Percentiles rank a stretch among this genome's conserved stretches.
phyloP scores from a whole-genome alignment of 2,113 vertebrate genomes.

The Lates calcarifer region DNA sequence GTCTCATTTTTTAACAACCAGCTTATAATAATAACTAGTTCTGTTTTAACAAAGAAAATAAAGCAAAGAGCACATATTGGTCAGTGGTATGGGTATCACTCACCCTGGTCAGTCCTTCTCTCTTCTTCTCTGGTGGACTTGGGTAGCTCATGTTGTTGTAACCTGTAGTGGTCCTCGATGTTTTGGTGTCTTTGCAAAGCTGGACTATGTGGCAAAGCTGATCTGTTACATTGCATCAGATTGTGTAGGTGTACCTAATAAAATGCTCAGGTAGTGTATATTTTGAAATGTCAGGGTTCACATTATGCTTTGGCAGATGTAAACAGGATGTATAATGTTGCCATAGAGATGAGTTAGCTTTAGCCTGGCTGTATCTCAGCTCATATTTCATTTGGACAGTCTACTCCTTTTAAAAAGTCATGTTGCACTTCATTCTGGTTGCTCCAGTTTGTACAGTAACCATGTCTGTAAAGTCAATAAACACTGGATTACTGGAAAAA shows the following conservation, averaged over 20 bases:
- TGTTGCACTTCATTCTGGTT: no score
- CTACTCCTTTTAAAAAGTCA: no score
- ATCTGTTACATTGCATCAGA: neutral
- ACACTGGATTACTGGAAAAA: no score
- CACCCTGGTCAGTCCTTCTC: neutral
- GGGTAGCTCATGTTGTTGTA: neutral
- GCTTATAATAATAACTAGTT: neutral
- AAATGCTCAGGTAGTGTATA: neutral
- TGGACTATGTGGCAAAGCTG: neutral
- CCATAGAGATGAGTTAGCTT: neutral
- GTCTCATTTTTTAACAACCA: neutral
- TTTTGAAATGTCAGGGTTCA: neutral
- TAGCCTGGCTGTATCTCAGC: neutral
- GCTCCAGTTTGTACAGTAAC: neutral
- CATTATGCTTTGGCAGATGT: neutral
- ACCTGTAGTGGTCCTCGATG: no score
- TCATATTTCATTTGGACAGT: no score
- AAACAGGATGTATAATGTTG: neutral
- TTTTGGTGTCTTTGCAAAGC: neutral
- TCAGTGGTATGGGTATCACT: constrained; percentile 9
- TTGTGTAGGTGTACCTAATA: no score
- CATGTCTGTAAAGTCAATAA: no score
- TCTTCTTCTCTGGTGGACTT: neutral
- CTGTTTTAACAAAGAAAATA: neutral
- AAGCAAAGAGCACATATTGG: neutral